phyloP scores from a whole-genome alignment of 2,888 invertebrate species.

The Agrilus biguttatus region DNA sequence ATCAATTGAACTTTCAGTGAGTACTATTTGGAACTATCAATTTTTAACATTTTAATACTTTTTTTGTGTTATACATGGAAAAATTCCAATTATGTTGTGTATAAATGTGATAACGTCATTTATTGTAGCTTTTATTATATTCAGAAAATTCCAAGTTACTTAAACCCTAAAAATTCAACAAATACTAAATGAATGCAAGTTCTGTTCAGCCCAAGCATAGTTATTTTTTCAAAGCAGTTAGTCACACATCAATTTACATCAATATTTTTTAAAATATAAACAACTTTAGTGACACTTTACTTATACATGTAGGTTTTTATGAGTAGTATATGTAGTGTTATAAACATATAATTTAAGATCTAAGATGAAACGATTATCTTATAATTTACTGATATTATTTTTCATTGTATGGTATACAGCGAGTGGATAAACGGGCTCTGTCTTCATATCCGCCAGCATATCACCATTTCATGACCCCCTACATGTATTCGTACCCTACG shows the following conservation, averaged over 20 bases:
- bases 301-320: too few relatives aligned
- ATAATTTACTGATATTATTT: too few relatives aligned
- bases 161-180: neutral
- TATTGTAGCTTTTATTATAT: neutral
- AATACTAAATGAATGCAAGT: too few relatives aligned
- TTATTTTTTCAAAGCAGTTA: too few relatives aligned
- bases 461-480: conserved; percentile 35
- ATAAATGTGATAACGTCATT: neutral
- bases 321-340: too few relatives aligned
- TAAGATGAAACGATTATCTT: too few relatives aligned
- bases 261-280: too few relatives aligned
- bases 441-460: conserved; percentile 27
- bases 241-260: too few relatives aligned
- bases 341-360: too few relatives aligned
- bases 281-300: too few relatives aligned
- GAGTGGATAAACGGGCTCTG: conserved; percentile 13
- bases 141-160: neutral
- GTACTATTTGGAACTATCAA: conserved; percentile 9
- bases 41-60: neutral
- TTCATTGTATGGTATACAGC: conserved; percentile 7
- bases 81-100: neutral
- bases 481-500: conserved; percentile 24
- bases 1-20: conserved; percentile 30
- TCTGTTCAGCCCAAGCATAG: too few relatives aligned
- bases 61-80: neutral